phyloP scores from a whole-genome alignment of 2,888 invertebrate species.

The Polydesmus complanatus region DNA sequence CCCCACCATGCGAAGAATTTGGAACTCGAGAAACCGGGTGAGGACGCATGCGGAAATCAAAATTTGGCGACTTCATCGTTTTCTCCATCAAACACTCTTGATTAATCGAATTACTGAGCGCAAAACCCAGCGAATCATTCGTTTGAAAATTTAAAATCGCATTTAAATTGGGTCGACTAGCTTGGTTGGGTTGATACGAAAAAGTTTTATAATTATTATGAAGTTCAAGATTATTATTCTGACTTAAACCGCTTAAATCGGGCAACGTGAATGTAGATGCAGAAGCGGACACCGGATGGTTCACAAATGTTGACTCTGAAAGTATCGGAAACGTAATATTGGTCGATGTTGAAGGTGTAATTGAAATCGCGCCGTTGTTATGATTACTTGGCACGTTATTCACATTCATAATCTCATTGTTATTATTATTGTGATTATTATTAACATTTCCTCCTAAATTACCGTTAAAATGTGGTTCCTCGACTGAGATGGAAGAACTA shows the following conservation, averaged over 20 bases:
- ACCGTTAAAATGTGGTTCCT: background rate
- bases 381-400: background rate
- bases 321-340: background rate
- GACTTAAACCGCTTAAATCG: background rate
- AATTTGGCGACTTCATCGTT: background rate
- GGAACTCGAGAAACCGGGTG: background rate
- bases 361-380: background rate
- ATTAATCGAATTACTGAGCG: background rate
- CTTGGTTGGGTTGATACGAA: background rate
- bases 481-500: conserved; percentile 3
- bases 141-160: conserved; percentile 4
- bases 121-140: background rate
- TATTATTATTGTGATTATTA: too few relatives aligned
- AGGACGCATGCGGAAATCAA: background rate
- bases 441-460: background rate
- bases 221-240: background rate
- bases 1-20: background rate
- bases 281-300: background rate
- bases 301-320: background rate
- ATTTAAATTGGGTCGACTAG: background rate
- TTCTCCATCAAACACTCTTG: conserved; percentile 1
- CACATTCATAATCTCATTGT: too few relatives aligned
- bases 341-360: conserved; percentile 1
- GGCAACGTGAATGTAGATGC: conserved; percentile 7
- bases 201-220: background rate